Evolutionary conservation across 64 coral and sea anemone species (phyloP), one percentile per base, ranked within the genome.

Genomic region (Stylophora pistillata): DNA sequence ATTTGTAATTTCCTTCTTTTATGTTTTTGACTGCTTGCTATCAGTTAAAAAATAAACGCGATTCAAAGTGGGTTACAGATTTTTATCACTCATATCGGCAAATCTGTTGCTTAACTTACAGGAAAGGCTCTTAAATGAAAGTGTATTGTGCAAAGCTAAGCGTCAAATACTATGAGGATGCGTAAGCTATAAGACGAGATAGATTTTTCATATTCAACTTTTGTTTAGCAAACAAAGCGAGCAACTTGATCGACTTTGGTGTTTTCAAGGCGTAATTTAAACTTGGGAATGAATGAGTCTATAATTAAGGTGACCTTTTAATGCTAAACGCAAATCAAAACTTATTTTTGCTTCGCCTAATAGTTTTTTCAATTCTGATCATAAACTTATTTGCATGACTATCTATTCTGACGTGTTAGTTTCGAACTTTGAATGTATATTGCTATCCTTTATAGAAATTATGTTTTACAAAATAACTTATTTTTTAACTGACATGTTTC

Each of bases 141-240:
- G 18, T 79, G 27, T 79, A 17, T 13, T 17, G 7, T 64, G 59
- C 30, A 29, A 78, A 53, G 52, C 28, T 78, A 26, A 78, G 37
- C 37, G 12, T 78, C 2, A 55, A 58, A 56, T 78, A 59, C 3
- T 79, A 32, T 61, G 27, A 32, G 59, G 14, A 15, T 58, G 13
- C 37, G 7, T 30, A 58, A 59, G 23, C 5, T 56, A 20, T 6
- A 68, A n/a, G 64, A 68, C 23, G 59, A 18, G 58, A 21, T 62
- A 82, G 37, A 64, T n/a, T 62, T 82, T 55, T 55, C 55, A 34
- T 82, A 30, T 66, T 82, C 37, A 65, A 82, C 30, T 82, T 82
- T 63, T 62, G 78, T 82, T 82, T 82, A 47, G 58, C 78, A 62
- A 82, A 63, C 78, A 82, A 82, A 82, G 58, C 29, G 28, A 82